Evolutionary conservation across 2,113 vertebrate species (phyloP).

Genomic region (Syrrhaptes paradoxus): DNA sequence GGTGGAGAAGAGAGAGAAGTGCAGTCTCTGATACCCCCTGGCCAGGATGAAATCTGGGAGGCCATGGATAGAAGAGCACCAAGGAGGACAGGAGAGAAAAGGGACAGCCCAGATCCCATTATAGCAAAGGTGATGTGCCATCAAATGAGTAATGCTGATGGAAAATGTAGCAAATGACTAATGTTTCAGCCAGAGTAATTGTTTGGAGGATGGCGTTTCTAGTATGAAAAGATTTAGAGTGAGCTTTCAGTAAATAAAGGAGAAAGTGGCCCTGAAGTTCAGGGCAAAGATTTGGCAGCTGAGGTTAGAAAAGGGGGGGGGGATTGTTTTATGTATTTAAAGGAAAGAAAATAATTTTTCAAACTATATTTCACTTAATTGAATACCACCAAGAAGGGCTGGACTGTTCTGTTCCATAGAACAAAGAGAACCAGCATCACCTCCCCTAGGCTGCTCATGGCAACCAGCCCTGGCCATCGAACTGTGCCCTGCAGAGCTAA

Average conservation of each 20-base stretch:
- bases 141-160: background rate
- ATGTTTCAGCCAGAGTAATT: conserved; percentile 17
- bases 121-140: background rate
- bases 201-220: conserved; percentile 14
- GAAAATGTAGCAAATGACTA: background rate
- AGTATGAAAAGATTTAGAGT: conserved; percentile 31
- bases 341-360: background rate
- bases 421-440: background rate
- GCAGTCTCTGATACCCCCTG: too few relatives aligned
- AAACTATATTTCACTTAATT: background rate
- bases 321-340: background rate
- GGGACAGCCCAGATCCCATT: background rate
- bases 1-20: background rate
- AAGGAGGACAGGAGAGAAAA: background rate
- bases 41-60: background rate
- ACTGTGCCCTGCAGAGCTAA: background rate
- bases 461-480: background rate
- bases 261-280: conserved; percentile 26
- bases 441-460: background rate
- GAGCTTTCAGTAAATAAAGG: conserved; percentile 54
- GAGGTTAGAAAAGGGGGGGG: background rate
- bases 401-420: background rate
- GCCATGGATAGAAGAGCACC: background rate
- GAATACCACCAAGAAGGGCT: background rate
- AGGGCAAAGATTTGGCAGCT: conserved; percentile 2